Evolutionary conservation across 1,140 invertebrate species (phyloP).

Genomic region (Goniozus legneri): DNA sequence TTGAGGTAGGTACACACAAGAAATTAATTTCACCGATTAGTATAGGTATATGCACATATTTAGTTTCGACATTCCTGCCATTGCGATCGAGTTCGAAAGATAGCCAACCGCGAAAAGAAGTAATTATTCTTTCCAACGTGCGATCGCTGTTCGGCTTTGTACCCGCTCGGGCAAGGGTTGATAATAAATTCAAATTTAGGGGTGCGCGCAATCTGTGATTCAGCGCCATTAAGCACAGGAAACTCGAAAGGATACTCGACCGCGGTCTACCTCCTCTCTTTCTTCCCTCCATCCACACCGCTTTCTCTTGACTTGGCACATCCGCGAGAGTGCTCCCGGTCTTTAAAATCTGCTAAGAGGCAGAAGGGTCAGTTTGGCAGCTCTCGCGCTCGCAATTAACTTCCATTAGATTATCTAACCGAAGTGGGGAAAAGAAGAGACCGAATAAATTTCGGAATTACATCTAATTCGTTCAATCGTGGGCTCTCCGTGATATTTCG

Average conservation of each 20-base stretch:
- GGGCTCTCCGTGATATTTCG: background rate
- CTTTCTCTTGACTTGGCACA: conserved; percentile 38
- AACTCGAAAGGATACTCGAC: conserved; percentile 31
- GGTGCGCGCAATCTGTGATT: conserved; percentile 52
- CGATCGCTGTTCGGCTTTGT: conserved; percentile 27
- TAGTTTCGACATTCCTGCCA: too few species aligned
- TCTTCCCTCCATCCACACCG: conserved; percentile 11
- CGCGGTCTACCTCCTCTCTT: conserved; percentile 1
- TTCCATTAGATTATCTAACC: too few species aligned
- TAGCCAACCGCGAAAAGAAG: too few species aligned
- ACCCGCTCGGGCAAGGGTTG: conserved; percentile 42
- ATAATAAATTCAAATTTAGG: conserved; percentile 50
- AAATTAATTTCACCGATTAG: too few species aligned
- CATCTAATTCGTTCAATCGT: too few species aligned
- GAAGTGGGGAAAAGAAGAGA: too few species aligned
- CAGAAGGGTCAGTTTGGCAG: conserved; percentile 20
- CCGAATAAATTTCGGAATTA: too few species aligned
- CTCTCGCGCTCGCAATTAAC: background rate
- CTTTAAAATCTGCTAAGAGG: conserved; percentile 25
- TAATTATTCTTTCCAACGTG: conserved; percentile 32
- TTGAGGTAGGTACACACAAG: too few species aligned
- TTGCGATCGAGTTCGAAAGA: too few species aligned
- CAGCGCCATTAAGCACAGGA: conserved; percentile 53
- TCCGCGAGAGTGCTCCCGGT: conserved; percentile 20
- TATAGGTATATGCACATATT: background rate